A percentile compares a stretch with the other conserved stretches of the same genome.
These are phyloP conservation scores for Diprion similis DNA, from an alignment of 1,140 invertebrate species.

Conservation along the genomic window DNA sequence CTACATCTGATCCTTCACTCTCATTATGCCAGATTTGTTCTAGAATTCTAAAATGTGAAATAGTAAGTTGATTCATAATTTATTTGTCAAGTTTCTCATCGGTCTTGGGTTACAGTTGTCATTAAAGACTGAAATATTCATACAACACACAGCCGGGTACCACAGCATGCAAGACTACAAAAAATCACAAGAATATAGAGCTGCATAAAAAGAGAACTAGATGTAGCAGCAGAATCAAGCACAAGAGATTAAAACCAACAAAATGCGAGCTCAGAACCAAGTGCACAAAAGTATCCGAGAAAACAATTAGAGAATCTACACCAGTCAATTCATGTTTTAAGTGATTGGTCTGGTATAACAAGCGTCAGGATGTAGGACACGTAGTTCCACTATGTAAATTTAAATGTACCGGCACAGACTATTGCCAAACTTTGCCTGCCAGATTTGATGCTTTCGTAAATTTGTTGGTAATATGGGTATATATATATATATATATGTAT, in stretches of 20 bases:
- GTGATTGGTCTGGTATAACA: not conserved
- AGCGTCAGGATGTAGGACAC: not conserved
- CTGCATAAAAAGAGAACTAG: not conserved
- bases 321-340: not conserved
- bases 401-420: not conserved
- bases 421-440: too few species aligned
- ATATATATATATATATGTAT: too few species aligned
- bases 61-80: not conserved
- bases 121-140: too few species aligned
- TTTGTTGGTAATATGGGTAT: too few species aligned
- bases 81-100: too few species aligned
- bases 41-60: constrained; percentile 32
- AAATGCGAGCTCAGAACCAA: not conserved
- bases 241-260: not conserved
- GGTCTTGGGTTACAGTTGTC: too few species aligned
- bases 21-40: constrained; percentile 45
- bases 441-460: too few species aligned
- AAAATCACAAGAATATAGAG: not conserved
- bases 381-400: not conserved
- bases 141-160: too few species aligned
- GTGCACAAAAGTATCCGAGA: not conserved
- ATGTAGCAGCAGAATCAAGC: not conserved
- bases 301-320: not conserved
- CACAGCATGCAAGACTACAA: not conserved
- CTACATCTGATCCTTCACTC: constrained; percentile 14